Percentiles rank a stretch among this genome's conserved stretches.
Evolutionary conservation across 2,888 invertebrate genomes (phyloP).

Genomic region (Heteromyza rotundicornis): DNA sequence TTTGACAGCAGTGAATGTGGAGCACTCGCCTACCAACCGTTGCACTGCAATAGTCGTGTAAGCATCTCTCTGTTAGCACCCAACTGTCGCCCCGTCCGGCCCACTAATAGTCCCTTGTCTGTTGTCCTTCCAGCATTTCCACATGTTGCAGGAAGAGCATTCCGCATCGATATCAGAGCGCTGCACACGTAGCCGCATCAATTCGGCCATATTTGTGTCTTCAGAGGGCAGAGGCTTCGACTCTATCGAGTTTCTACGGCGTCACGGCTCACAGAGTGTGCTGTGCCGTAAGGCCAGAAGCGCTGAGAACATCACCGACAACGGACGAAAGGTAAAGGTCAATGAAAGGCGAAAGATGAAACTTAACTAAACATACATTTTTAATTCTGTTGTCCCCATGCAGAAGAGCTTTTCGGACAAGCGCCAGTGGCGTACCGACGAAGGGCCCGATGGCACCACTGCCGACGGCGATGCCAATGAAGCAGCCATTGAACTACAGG

Average conservation of each 20-base stretch:
- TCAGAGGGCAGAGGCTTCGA: constrained; percentile 78
- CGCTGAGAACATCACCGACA: constrained; percentile 71
- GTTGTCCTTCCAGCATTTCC: constrained; percentile 68
- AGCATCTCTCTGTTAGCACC: too few species aligned
- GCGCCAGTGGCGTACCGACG: constrained; percentile 59
- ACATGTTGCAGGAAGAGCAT: constrained; percentile 73
- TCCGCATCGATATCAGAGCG: constrained; percentile 70
- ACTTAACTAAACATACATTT: not conserved
- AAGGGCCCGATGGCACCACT: constrained; percentile 36
- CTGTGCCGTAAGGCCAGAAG: constrained; percentile 81
- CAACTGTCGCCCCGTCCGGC: constrained; percentile 12
- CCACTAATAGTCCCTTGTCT: not conserved
- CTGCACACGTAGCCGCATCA: constrained; percentile 75
- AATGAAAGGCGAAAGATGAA: not conserved
- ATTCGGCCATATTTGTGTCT: constrained; percentile 84
- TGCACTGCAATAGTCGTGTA: constrained; percentile 60
- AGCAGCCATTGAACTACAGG: constrained; percentile 39
- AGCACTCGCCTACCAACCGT: constrained; percentile 50
- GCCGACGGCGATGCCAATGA: constrained; percentile 25
- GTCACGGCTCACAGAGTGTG: constrained; percentile 81
- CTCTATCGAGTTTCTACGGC: constrained; percentile 78
- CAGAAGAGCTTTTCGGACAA: constrained; percentile 58
- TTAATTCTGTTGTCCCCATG: constrained; percentile 5
- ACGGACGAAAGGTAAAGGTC: constrained; percentile 57
- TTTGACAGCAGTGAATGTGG: constrained; percentile 61